Base-by-base conservation (phyloP, 2,888 invertebrate species). In the Trachelus iudaicus region DNA sequence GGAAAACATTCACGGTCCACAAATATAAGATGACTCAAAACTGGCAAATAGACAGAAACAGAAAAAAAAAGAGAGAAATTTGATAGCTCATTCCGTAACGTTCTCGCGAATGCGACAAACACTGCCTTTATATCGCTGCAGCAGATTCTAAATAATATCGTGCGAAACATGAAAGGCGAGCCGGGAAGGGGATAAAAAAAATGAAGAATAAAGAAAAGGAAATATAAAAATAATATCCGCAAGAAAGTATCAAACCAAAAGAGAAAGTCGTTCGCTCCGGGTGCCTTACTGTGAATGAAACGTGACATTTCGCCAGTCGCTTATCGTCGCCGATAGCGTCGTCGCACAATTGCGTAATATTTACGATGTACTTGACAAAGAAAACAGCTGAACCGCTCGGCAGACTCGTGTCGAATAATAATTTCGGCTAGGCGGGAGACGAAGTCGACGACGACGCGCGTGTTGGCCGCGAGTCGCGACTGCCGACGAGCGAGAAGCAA, bases 311-410 rank as follows among this genome's bases (percentile, higher is more conserved):
- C 56, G 30, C 56, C 73, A 76, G 56, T 73, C 73, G 76, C 56
- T 76, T 76, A 76, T 76, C 76, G 40, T 34, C 34, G 69, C 68
- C 69, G 69, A 69, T 69, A 69, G 33, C 69, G 34, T 40, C 34
- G 71, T 30, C 30, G 30, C 34, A 69, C 34, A 69, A 33, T 69
- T 69, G 33, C 69, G 69, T 69, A 69, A 69, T 69, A 69, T 69
- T 69, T 69, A 69, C 30, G 69, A 69, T 69, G 69, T 69, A 69
- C 69, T 69, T 69, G 69, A 69, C 69, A 69, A 69, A 11, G n/a
- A 69, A 69, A 69, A 69, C 69, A 33, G 33, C 69, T 33, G 30
- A 69, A 69, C 33, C n/a, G 69, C 33, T 69, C 69, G 69, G 69
- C 69, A 30, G 69, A 40, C 40, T 40, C 40, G 40, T 40, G 40